Conservation (phyloP, 1,140 invertebrate species). For the Drosophila lacteicornis region DNA sequence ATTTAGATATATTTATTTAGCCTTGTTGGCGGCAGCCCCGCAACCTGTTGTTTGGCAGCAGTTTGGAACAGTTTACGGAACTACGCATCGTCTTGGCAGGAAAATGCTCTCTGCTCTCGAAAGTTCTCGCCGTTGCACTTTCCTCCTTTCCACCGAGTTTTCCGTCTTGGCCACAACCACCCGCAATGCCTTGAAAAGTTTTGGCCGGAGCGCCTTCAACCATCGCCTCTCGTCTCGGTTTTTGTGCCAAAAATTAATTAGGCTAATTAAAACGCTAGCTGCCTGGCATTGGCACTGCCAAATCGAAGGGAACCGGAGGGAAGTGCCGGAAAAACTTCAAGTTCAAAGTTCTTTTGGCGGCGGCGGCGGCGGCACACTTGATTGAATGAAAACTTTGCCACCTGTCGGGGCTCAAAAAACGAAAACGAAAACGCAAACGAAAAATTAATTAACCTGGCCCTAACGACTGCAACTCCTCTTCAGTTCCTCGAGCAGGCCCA, state of each 20-base stretch:
- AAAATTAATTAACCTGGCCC: slow-evolving; percentile 77
- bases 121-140: slow-evolving; percentile 36
- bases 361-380: slow-evolving; percentile 49
- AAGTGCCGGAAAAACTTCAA: slow-evolving; percentile 50
- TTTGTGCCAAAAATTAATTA: slow-evolving; percentile 80
- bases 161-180: background rate
- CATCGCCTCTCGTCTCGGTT: slow-evolving; percentile 8
- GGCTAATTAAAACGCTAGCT: slow-evolving; percentile 73
- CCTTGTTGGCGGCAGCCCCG: background rate
- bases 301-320: background rate
- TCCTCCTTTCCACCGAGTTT: background rate
- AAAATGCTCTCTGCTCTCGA: slow-evolving; percentile 3
- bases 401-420: slow-evolving; percentile 25
- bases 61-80: slow-evolving; percentile 21
- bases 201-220: background rate
- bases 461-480: slow-evolving; percentile 33
- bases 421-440: slow-evolving; percentile 22
- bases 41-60: slow-evolving; percentile 36
- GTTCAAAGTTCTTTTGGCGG: slow-evolving; percentile 65
- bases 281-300: slow-evolving; percentile 39
- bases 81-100: slow-evolving; percentile 30
- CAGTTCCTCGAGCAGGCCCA: slow-evolving; percentile 30
- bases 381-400: slow-evolving; percentile 79
- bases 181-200: slow-evolving; percentile 26
- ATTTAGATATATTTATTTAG: no score